Evolutionary conservation across 2,888 invertebrate species (phyloP).

Genomic region (Gryllus longicercus): DNA sequence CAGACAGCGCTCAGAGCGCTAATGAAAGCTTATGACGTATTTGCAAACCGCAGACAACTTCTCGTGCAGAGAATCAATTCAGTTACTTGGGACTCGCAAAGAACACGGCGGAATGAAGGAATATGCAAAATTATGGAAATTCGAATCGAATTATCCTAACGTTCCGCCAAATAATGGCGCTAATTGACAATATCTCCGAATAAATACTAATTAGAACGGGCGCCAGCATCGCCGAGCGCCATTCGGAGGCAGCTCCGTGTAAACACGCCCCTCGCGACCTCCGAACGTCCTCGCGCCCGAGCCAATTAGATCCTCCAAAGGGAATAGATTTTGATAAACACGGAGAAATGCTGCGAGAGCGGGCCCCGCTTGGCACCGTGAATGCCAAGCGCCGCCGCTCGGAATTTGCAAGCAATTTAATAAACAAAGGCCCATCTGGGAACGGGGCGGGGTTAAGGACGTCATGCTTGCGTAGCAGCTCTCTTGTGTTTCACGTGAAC

Average conservation of each 20-base stretch:
- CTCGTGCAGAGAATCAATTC: slow-evolving; percentile 26
- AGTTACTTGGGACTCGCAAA: slow-evolving; percentile 20
- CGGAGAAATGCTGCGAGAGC: no score
- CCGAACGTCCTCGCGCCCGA: not conserved
- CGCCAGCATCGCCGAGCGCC: not conserved
- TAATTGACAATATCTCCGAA: not conserved
- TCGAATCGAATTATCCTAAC: not conserved
- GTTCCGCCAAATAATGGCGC: not conserved
- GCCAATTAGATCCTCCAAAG: not conserved
- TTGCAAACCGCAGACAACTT: slow-evolving; percentile 31
- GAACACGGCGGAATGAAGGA: not conserved
- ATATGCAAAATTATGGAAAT: not conserved
- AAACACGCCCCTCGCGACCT: not conserved
- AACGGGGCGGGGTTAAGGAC: no score
- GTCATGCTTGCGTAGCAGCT: no score
- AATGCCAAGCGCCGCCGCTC: no score
- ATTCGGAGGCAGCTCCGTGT: not conserved
- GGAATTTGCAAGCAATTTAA: no score
- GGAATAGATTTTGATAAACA: not conserved
- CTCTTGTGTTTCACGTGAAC: no score
- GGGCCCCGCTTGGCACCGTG: no score
- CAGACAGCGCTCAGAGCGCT: not conserved
- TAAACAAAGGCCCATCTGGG: no score
- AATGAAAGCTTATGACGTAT: slow-evolving; percentile 32
- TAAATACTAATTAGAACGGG: not conserved